Base-by-base conservation (phyloP, 2,797 vertebrate species). In the Etheostoma perlongum region DNA sequence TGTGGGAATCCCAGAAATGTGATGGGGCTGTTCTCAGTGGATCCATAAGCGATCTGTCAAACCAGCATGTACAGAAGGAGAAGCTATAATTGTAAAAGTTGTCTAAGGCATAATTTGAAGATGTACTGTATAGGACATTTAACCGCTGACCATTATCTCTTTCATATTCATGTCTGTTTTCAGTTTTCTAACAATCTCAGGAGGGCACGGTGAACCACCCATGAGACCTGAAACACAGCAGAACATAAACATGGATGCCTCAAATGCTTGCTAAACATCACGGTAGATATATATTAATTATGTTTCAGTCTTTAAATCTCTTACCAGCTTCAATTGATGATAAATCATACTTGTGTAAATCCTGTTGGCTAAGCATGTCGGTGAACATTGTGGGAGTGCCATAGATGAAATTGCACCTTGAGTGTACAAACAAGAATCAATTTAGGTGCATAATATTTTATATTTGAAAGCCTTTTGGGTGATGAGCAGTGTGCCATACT, bases 321-420 rank as follows among this genome's bases (percentile, higher is more conserved):
- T 92, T 90, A 98, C 97, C 97, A 76, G 91, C 92, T 77, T 85
- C 82, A 19, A 96, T 55, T 53, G 88, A 77, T 0, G 97, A 97
- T 74, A 96, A 61, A 76, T 96, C 79, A 0, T 94, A 96, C 82
- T 93, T 93, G 76, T 92, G 92, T 59, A 95, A 90, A 64, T 96
- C 93, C 0, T 87, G 92, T 70, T 96, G 96, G 72, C 85, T 89
- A 11, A 98, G 89, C 83, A 98, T 88, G 88, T 98, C 97, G 64
- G 96, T 94, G 67, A 67, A 97, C 97, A 98, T 98, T 19, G 97
- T 98, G 0, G 97, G 97, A 0, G 97, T 98, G 74, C 96, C 97
- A 0, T 93, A 93, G 33, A 93, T 14, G 2, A 91, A 18, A 46
- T 89, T 94, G 74, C 97, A 97, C 70, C 97, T 97, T 73, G 6